phyloP scores from a whole-genome alignment of 2,888 invertebrate genomes.

The Busseola fusca region DNA sequence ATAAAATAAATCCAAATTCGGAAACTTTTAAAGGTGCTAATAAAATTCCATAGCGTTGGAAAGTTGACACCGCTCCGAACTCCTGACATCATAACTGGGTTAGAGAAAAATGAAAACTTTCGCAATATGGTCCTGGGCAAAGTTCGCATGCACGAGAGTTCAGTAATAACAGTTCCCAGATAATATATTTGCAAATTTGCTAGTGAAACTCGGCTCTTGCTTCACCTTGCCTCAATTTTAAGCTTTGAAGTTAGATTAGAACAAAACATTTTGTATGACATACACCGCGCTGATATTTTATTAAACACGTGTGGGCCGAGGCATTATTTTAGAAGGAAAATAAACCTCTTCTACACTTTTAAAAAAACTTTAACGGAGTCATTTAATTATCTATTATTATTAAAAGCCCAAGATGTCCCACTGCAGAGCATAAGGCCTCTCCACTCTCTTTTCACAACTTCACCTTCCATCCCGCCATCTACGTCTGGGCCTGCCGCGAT shows the following conservation, averaged over 20 bases:
- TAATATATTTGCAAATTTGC: slow-evolving; percentile 78
- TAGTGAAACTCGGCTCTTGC: slow-evolving; percentile 64
- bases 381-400: not conserved
- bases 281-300: slow-evolving; percentile 34
- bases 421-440: too few species aligned
- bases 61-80: slow-evolving; percentile 75
- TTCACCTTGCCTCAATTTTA: slow-evolving; percentile 65
- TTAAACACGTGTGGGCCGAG: slow-evolving; percentile 5
- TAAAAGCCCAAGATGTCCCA: too few species aligned
- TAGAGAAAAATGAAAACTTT: slow-evolving; percentile 86
- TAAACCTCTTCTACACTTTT: not conserved
- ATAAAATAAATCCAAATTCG: slow-evolving; percentile 71
- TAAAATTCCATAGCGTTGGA: slow-evolving; percentile 73
- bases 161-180: slow-evolving; percentile 75
- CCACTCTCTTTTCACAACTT: too few species aligned
- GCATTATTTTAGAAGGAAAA: slow-evolving; percentile 15
- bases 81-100: slow-evolving; percentile 81
- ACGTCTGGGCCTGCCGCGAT: too few species aligned
- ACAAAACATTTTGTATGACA: slow-evolving; percentile 60
- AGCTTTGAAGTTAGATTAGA: slow-evolving; percentile 67
- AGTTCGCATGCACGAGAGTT: slow-evolving; percentile 77
- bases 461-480: too few species aligned
- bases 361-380: not conserved
- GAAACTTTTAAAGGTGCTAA: slow-evolving; percentile 75
- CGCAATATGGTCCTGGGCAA: slow-evolving; percentile 78